Conservation (phyloP, 2,888 invertebrate species). For the Diachrysia chrysitis region DNA sequence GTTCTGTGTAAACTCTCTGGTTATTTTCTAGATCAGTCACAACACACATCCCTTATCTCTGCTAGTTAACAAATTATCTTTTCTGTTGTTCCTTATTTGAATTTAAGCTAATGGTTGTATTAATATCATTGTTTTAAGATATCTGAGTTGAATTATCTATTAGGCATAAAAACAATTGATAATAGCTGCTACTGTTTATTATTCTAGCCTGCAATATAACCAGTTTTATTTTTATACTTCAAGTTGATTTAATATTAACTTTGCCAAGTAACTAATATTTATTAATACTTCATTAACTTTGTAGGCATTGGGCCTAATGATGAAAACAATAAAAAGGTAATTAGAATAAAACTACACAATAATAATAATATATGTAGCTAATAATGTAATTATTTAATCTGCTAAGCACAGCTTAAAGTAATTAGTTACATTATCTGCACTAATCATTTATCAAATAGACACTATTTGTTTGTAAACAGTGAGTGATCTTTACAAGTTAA, state of each 20-base stretch:
- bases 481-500: neutral
- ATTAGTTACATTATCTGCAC: neutral
- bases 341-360: too few species aligned
- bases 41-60: conserved; percentile 16
- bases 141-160: neutral
- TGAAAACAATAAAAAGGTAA: too few species aligned
- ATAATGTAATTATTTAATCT: neutral
- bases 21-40: conserved; percentile 3
- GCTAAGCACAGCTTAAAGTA: neutral
- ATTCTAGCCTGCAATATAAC: neutral
- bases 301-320: too few species aligned
- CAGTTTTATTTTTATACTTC: neutral
- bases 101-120: neutral
- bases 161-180: neutral
- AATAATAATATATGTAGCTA: neutral
- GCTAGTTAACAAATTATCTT: neutral
- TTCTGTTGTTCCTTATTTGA: conserved; percentile 25
- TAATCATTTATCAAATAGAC: neutral
- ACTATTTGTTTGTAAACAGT: neutral
- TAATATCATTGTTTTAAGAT: neutral
- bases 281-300: neutral
- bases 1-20: neutral
- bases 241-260: too few species aligned
- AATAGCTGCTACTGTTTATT: neutral
- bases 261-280: neutral